Evolutionary conservation across 2,797 vertebrate genomes (phyloP).

Genomic region (Erithacus rubecula): DNA sequence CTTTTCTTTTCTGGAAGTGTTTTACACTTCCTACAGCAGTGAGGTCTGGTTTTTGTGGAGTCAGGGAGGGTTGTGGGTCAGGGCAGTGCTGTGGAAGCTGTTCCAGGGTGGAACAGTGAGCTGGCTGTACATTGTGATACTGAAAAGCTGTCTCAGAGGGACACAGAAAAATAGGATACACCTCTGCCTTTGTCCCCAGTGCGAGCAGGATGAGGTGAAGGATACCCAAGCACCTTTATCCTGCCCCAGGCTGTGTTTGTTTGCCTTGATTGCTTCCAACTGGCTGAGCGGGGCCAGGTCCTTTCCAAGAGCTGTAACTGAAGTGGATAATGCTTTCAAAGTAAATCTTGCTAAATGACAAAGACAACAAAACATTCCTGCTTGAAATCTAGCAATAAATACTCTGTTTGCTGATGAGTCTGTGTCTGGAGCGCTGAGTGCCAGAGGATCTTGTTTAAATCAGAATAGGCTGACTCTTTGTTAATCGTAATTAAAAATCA

Average conservation of each 20-base stretch:
- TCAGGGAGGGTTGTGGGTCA: neutral
- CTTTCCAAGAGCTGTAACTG: neutral
- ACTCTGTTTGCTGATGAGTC: neutral
- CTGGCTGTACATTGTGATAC: neutral
- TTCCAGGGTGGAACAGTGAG: neutral
- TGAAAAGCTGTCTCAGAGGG: neutral
- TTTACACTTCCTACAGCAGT: neutral
- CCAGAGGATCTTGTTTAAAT: conserved; percentile 23
- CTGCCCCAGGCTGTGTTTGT: neutral
- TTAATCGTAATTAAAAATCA: neutral
- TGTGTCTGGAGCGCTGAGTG: neutral
- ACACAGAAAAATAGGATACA: neutral
- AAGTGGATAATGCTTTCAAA: conserved; percentile 4
- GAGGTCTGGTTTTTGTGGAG: neutral
- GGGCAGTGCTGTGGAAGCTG: neutral
- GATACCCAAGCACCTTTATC: neutral
- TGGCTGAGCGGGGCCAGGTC: neutral
- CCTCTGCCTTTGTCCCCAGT: neutral
- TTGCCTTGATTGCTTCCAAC: neutral
- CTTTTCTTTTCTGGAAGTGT: neutral
- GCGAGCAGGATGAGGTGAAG: neutral
- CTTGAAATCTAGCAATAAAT: neutral
- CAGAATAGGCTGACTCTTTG: neutral
- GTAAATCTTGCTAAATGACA: conserved; percentile 40
- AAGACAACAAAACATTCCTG: neutral